A percentile compares a stretch with the other conserved stretches of the same genome.
phyloP scores from a whole-genome alignment of 2,113 vertebrate genomes.

The Cathartes aura region DNA sequence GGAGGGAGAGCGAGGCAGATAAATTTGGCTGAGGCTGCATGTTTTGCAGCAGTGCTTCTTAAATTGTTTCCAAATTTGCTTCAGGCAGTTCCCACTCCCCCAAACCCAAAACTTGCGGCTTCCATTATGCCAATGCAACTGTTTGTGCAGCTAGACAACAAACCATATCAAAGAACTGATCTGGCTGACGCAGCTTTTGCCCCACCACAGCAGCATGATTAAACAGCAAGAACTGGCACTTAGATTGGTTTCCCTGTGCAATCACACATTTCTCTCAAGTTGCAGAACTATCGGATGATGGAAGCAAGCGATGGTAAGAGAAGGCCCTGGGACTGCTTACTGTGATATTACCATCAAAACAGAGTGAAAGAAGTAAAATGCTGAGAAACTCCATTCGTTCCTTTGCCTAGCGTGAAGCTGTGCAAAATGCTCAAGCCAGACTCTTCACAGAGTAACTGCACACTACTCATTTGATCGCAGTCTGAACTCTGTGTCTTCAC shows the following conservation, averaged over 20 bases:
- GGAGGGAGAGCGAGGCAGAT: not conserved
- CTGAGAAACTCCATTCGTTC: not conserved
- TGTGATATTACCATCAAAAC: not conserved
- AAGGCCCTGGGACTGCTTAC: not conserved
- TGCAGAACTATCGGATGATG: not conserved
- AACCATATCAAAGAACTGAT: not conserved
- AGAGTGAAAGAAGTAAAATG: not conserved
- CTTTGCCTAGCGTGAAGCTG: not conserved
- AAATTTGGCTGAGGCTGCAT: not conserved
- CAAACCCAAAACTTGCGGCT: not conserved
- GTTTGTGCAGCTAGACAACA: not conserved
- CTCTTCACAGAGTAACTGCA: not conserved
- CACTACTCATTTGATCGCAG: not conserved
- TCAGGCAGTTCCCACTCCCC: not conserved
- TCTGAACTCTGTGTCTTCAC: not conserved
- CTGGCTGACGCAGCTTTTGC: not conserved
- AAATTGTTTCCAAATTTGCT: not conserved
- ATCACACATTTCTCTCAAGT: not conserved
- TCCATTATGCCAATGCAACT: not conserved
- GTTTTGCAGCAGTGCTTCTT: not conserved
- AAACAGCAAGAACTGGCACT: not conserved
- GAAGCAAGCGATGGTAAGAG: not conserved
- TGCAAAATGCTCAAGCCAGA: not conserved
- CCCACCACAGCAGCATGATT: not conserved
- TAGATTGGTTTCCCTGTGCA: not conserved